A percentile compares a stretch with the other conserved stretches of the same genome.
phyloP scores from a whole-genome alignment of 2,888 invertebrate genomes.

The Odontocolon sp. region DNA sequence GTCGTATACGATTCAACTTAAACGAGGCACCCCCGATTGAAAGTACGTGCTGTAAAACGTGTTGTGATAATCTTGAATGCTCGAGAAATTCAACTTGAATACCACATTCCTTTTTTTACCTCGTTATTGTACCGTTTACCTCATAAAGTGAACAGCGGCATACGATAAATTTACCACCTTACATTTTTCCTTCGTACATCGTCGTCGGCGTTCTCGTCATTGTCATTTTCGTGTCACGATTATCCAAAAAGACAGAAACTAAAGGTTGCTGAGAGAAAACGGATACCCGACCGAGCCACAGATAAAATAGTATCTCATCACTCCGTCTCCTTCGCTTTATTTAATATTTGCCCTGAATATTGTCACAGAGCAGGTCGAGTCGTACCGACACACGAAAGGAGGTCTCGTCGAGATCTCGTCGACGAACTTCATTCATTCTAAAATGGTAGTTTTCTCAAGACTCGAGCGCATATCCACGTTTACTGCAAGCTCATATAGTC shows the following conservation, averaged over 20 bases:
- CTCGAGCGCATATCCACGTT: neutral
- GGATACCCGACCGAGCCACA: neutral
- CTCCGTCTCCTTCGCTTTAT: neutral
- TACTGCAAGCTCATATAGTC: neutral
- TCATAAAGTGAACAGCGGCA: neutral
- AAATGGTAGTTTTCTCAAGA: neutral
- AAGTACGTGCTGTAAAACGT: neutral
- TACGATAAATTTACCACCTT: neutral
- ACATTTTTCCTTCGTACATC: neutral
- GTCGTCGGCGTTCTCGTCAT: too few species aligned
- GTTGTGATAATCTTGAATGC: neutral
- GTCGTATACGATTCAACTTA: too few species aligned
- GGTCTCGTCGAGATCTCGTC: neutral
- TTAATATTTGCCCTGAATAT: neutral
- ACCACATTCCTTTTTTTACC: neutral
- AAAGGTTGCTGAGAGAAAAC: neutral
- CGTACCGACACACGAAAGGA: neutral
- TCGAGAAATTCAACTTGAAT: neutral
- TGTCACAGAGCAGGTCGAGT: neutral
- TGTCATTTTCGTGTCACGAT: neutral
- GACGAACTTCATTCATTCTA: neutral
- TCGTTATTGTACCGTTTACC: neutral
- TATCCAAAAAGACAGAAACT: neutral
- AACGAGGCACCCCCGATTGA: too few species aligned
- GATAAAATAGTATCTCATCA: neutral